Conservation (phyloP, 2,113 vertebrate species). For the Carassius carassius region DNA sequence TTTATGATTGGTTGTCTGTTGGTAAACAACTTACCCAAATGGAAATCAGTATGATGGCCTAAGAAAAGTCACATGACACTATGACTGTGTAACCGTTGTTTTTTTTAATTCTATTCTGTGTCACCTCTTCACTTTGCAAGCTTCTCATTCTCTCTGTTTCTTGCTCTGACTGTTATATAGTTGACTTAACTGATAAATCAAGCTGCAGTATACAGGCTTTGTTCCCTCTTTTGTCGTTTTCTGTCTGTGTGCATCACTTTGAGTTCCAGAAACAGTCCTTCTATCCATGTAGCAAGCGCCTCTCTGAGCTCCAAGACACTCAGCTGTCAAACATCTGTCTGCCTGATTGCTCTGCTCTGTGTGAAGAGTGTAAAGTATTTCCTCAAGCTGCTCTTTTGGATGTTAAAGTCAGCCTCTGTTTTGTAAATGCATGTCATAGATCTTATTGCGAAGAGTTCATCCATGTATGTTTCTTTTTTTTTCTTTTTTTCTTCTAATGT, state of each 20-base stretch:
- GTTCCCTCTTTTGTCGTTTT: background rate
- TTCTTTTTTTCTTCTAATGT: background rate
- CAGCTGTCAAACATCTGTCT: slow-evolving; percentile 32
- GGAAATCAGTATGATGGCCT: background rate
- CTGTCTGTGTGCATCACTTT: slow-evolving; percentile 13
- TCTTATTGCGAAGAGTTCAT: background rate
- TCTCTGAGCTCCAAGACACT: slow-evolving; percentile 26
- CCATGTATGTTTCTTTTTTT: background rate
- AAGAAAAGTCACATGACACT: background rate
- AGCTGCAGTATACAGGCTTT: background rate
- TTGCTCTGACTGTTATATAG: background rate
- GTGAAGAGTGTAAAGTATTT: slow-evolving; percentile 6
- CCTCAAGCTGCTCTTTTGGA: background rate
- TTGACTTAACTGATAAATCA: slow-evolving; percentile 35
- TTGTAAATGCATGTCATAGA: background rate
- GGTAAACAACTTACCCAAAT: background rate
- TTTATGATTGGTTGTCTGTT: background rate
- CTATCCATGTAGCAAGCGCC: slow-evolving; percentile 20
- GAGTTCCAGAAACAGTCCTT: slow-evolving; percentile 15
- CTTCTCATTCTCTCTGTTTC: background rate
- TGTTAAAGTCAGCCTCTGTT: background rate
- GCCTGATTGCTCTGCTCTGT: slow-evolving; percentile 1
- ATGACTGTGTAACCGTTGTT: background rate
- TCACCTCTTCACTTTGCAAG: background rate
- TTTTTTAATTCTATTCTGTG: background rate